Conservation (phyloP, 2,888 invertebrate genomes). For the Cabera pusaria region DNA sequence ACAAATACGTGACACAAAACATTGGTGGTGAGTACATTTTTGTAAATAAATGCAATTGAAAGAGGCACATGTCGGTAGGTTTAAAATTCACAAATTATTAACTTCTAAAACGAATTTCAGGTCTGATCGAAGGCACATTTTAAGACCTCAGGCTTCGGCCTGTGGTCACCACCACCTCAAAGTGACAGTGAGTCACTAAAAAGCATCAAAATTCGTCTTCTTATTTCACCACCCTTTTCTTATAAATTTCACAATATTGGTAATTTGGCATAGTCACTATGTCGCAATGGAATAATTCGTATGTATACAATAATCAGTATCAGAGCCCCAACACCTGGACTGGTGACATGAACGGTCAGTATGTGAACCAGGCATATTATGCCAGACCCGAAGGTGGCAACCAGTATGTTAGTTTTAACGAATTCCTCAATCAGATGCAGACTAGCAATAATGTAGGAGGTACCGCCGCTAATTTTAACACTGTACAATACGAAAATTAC, state of each 20-base stretch:
- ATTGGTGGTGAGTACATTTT: conserved; percentile 53
- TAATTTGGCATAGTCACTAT: conserved; percentile 40
- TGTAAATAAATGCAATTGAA: conserved; percentile 28
- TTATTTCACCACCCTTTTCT: conserved; percentile 27
- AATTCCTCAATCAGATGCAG: conserved; percentile 72
- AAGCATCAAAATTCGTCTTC: conserved; percentile 34
- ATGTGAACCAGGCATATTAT: conserved; percentile 61
- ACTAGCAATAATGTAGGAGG: conserved; percentile 43
- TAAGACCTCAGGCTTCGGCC: conserved; percentile 75
- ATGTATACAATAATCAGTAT: conserved; percentile 67
- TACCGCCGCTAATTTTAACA: conserved; percentile 49
- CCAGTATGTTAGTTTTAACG: conserved; percentile 74
- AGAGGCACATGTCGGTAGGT: conserved; percentile 56
- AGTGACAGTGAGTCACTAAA: conserved; percentile 34
- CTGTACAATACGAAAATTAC: conserved; percentile 61
- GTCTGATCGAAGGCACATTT: conserved; percentile 38
- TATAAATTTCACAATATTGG: conserved; percentile 49
- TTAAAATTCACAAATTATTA: conserved; percentile 11
- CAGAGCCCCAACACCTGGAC: conserved; percentile 61
- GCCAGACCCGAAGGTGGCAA: conserved; percentile 52
- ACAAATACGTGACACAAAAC: conserved; percentile 38
- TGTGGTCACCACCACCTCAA: conserved; percentile 51
- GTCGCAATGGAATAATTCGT: conserved; percentile 77
- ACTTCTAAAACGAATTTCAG: conserved; percentile 46
- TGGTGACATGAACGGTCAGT: conserved; percentile 59